Evolutionary conservation across 2,888 invertebrate genomes (phyloP), one percentile per base, ranked within the genome.

Genomic region (Shargacucullia verbasci): DNA sequence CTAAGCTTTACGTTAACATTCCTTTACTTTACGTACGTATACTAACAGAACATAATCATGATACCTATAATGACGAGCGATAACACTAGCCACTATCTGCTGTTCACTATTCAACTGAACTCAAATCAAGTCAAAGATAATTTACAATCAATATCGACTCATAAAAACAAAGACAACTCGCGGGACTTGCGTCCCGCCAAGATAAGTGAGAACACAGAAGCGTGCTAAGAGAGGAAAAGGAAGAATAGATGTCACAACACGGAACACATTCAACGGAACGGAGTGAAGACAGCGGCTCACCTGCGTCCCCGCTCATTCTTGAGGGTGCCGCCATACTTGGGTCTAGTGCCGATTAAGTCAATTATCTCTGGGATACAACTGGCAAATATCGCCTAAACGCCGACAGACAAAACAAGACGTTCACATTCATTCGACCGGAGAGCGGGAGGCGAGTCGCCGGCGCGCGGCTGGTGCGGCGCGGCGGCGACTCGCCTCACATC

Each of bases 291-390:
- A 94, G 95, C 95, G 94, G 96, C 97, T 97, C 97, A 99, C 99
- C 99, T 99, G 98, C 99, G 98, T 96, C 99, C 99, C 96, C 98
- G 98, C 96, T 99, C 99, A 96, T 99, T 99, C 97, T 99, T 99
- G 97, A 99, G 98, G 95, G 99, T 98, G 95, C 99, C 99, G 95
- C 99, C 99, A 96, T 99, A 99, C 96, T 99, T 99, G 96, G 99
- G 99, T 96, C 99, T 98, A 96, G 98, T 98, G 95, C 99, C 99
- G 96, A 99, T 98, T 97, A 99, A 98, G 97, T 99, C 99, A 96
- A 99, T 99, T 96, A 99, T 99, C 97, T 99, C 99, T 95, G 99
- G 99, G 96, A 99, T 99, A 97, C 99, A 99, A 97, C 99, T 99
- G 96, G 99, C 99, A 98, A 99, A 99, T 97, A 99, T 99, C 96